Evolutionary conservation across 2,888 invertebrate genomes (phyloP).

Genomic region (Melitaea athalia): DNA sequence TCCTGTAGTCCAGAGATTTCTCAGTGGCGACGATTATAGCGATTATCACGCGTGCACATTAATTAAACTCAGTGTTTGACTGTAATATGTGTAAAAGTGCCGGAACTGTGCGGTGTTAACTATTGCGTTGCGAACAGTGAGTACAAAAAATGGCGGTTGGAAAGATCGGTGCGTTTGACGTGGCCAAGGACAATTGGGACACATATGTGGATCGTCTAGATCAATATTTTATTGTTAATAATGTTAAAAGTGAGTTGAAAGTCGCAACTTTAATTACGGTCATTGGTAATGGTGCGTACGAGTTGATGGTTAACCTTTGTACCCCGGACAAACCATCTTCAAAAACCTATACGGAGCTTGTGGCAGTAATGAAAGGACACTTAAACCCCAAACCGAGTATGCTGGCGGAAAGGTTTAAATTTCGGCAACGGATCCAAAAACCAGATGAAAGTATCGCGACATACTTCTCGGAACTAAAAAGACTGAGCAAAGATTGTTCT

Average conservation of each 20-base stretch:
- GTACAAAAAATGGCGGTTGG: not conserved
- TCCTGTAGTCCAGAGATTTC: no score
- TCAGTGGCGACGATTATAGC: no score
- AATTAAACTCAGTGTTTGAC: no score
- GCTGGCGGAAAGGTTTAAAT: constrained; percentile 24
- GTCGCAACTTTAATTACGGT: constrained; percentile 28
- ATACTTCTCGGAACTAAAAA: constrained; percentile 22
- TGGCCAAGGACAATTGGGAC: constrained; percentile 21
- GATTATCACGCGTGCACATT: no score
- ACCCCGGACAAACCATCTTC: constrained; percentile 20
- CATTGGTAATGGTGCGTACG: constrained; percentile 24
- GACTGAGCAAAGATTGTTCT: constrained; percentile 18
- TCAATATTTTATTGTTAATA: constrained; percentile 26
- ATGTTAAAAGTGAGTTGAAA: constrained; percentile 10
- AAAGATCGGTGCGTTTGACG: constrained; percentile 3
- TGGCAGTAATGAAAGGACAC: constrained; percentile 19
- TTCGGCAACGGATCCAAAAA: constrained; percentile 20
- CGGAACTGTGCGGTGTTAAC: no score
- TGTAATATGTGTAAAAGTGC: not conserved
- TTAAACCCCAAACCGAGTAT: constrained; percentile 23
- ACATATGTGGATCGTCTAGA: constrained; percentile 23
- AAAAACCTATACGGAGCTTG: constrained; percentile 16
- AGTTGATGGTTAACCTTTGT: constrained; percentile 26
- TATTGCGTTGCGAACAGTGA: no score
- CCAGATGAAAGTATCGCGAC: constrained; percentile 7